Evolutionary conservation across 2,113 vertebrate species (phyloP).

Genomic region (Scopus umbretta): DNA sequence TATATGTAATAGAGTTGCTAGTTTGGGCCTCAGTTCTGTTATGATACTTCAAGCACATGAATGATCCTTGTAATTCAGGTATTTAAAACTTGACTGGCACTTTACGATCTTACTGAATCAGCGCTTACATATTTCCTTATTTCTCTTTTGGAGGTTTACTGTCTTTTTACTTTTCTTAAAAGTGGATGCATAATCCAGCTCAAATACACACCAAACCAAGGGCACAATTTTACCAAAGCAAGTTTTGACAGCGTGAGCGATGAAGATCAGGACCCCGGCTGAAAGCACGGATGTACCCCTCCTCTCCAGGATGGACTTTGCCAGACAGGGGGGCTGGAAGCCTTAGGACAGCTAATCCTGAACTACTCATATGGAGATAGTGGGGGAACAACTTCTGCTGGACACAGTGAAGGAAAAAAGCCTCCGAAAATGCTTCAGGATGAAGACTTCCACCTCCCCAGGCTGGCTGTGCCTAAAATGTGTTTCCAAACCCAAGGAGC

Average conservation of each 20-base stretch:
- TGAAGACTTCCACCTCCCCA: neutral
- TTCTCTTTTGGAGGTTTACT: neutral
- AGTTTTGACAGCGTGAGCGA: neutral
- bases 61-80: neutral
- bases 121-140: neutral
- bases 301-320: neutral
- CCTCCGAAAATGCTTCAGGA: neutral
- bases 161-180: neutral
- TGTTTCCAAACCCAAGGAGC: neutral
- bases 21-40: neutral
- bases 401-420: neutral
- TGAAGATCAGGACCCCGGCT: neutral
- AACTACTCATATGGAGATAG: accelerated
- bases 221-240: neutral
- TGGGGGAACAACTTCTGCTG: neutral
- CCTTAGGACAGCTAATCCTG: neutral
- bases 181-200: neutral
- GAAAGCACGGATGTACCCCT: neutral
- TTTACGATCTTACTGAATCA: neutral
- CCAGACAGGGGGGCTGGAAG: neutral
- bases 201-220: neutral
- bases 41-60: neutral
- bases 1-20: neutral
- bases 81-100: neutral
- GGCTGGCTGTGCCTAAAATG: neutral